Conservation (phyloP, 2,797 vertebrate genomes). For the Petrocephalus schoutedeni region DNA sequence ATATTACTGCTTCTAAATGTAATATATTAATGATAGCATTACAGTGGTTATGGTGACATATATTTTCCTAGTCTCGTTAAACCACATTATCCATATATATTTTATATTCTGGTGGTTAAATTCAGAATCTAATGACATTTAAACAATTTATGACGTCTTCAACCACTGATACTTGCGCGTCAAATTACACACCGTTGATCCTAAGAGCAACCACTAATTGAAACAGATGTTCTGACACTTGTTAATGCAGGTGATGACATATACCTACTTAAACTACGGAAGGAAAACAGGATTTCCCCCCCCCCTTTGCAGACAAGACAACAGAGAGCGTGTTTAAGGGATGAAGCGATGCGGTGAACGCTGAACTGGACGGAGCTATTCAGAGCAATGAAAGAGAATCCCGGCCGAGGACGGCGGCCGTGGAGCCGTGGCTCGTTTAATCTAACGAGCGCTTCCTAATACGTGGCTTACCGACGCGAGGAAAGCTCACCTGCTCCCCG, state of each 20-base stretch:
- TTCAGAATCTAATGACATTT: neutral
- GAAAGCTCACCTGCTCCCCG: neutral
- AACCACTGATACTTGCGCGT: neutral
- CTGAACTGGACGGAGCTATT: neutral
- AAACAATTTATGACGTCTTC: constrained; percentile 12
- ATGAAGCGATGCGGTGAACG: neutral
- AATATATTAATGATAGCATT: neutral
- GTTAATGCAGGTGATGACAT: constrained; percentile 14
- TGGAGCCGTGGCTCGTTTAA: neutral
- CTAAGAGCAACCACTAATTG: neutral
- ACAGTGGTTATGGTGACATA: neutral
- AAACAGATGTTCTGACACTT: constrained; percentile 3
- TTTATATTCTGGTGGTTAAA: neutral
- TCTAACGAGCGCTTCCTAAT: neutral
- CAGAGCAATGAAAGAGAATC: neutral
- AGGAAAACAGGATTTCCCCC: neutral
- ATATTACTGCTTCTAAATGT: neutral
- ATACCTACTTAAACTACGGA: neutral
- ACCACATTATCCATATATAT: neutral
- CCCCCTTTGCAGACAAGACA: neutral
- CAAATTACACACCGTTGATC: constrained; percentile 7
- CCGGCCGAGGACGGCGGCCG: neutral
- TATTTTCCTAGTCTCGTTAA: neutral
- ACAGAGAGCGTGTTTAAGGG: neutral
- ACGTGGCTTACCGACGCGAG: neutral